Percentiles rank a stretch among this genome's conserved stretches.
phyloP scores from a whole-genome alignment of 2,113 vertebrate genomes.

The Picathartes gymnocephalus region DNA sequence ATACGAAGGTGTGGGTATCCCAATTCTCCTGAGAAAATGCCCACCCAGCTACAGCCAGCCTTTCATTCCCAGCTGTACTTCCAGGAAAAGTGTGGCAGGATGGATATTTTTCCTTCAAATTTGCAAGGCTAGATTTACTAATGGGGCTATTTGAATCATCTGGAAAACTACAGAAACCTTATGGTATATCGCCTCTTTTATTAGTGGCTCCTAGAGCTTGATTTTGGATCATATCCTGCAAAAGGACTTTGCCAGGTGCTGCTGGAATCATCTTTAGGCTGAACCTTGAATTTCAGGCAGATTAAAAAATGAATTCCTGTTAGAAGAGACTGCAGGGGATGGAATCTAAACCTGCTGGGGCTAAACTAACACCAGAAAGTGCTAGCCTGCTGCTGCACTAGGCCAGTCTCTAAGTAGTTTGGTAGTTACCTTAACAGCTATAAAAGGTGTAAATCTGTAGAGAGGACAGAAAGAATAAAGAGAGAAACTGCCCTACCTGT shows the following conservation, averaged over 20 bases:
- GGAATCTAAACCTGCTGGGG: slow-evolving; percentile 50
- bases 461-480: slow-evolving; percentile 32
- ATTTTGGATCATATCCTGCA: background rate
- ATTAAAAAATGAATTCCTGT: slow-evolving; percentile 4
- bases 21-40: background rate
- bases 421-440: slow-evolving; percentile 51
- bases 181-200: background rate
- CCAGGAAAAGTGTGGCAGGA: background rate
- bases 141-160: background rate
- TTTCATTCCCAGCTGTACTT: background rate
- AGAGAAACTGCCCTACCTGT: slow-evolving; percentile 31
- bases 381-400: slow-evolving; percentile 2
- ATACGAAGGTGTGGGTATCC: background rate
- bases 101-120: background rate
- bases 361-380: slow-evolving; percentile 37
- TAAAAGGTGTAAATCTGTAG: slow-evolving; percentile 40
- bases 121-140: background rate
- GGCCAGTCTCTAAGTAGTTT: slow-evolving; percentile 2
- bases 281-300: slow-evolving; percentile 14
- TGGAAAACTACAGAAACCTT: background rate
- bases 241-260: background rate
- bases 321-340: slow-evolving; percentile 32
- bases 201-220: background rate
- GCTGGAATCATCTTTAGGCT: background rate
- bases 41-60: background rate